Base-by-base conservation (phyloP, 2,888 invertebrate genomes). In the Dynastes maya region DNA sequence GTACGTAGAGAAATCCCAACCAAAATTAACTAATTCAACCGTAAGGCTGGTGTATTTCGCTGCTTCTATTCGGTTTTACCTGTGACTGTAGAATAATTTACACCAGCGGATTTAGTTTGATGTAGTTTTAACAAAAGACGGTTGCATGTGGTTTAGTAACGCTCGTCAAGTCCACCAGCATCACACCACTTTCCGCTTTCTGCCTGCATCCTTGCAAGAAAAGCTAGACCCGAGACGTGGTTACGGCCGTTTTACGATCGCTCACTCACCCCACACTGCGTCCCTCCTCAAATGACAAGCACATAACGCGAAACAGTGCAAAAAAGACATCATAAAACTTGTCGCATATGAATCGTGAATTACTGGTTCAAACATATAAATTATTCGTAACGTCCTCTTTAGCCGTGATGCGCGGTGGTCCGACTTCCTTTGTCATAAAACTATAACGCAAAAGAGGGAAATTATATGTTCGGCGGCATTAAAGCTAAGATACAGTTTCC, bases 311-410 rank as follows among this genome's bases (percentile, higher is more conserved):
- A 81, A 83, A 83, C 83, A 83, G 77, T 82, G 80, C 80, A 84
- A 85, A 71, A 85, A 84, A 83, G 83, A 82, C 79, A 83, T 79
- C 86, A 83, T 80, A 80, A 85, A 85, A 83, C 82, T 85, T 84
- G 85, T 86, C 86, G 86, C 85, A 81, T 85, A 84, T 83, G 86
- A 85, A 87, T 86, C 85, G 84, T 78, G 84, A 86, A 86, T 86
- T 86, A 86, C 86, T 84, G 85, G 84, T 85, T 84, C 84, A 85
- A 86, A 86, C 71, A 85, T 86, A 86, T 86, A 85, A 86, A 85
- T 86, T 85, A 86, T 83, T 83, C 82, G 85, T 86, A 85, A 85
- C 83, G 84, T 78, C 76, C 76, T 75, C 76, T 80, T 80, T 80
- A 71, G 22, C 58, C 13, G 55, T n/a, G 55, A 40, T 55, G 58